phyloP scores from a whole-genome alignment of 2,888 invertebrate genomes.

The Anodontia alba region DNA sequence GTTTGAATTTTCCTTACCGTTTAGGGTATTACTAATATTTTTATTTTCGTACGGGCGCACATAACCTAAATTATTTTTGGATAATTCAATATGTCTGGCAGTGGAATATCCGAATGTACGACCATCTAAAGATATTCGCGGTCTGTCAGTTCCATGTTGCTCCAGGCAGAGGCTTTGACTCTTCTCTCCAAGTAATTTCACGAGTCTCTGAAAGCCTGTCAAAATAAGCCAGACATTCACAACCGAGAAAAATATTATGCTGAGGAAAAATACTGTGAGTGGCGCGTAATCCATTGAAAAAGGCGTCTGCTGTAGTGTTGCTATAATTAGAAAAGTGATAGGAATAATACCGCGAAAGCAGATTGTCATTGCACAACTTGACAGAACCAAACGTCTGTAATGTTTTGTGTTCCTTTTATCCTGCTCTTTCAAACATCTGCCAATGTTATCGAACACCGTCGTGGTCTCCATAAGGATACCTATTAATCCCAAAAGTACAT shows the following conservation, averaged over 20 bases:
- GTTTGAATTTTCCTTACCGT: slow-evolving; percentile 60
- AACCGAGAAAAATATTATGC: slow-evolving; percentile 72
- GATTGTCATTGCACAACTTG: slow-evolving; percentile 59
- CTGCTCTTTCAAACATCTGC: slow-evolving; percentile 58
- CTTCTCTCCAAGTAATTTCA: slow-evolving; percentile 48
- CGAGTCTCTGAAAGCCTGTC: slow-evolving; percentile 60
- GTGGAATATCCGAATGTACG: slow-evolving; percentile 12
- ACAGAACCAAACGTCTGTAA: slow-evolving; percentile 54
- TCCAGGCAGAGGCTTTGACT: background rate
- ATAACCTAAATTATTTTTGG: slow-evolving; percentile 68
- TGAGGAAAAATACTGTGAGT: slow-evolving; percentile 68
- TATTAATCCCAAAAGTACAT: slow-evolving; percentile 62
- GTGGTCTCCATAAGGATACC: slow-evolving; percentile 68
- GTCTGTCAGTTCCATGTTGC: background rate
- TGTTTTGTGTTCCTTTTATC: slow-evolving; percentile 46
- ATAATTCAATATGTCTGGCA: slow-evolving; percentile 33
- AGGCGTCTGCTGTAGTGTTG: slow-evolving; percentile 66
- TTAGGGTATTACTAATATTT: slow-evolving; percentile 63
- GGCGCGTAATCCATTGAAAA: slow-evolving; percentile 67
- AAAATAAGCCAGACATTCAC: slow-evolving; percentile 71
- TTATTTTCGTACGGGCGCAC: slow-evolving; percentile 65
- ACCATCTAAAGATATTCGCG: background rate
- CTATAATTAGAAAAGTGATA: slow-evolving; percentile 64
- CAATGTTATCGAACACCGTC: slow-evolving; percentile 56
- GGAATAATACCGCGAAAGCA: slow-evolving; percentile 67